Evolutionary conservation across 2,797 vertebrate species (phyloP).

Genomic region (Danio kyathit): DNA sequence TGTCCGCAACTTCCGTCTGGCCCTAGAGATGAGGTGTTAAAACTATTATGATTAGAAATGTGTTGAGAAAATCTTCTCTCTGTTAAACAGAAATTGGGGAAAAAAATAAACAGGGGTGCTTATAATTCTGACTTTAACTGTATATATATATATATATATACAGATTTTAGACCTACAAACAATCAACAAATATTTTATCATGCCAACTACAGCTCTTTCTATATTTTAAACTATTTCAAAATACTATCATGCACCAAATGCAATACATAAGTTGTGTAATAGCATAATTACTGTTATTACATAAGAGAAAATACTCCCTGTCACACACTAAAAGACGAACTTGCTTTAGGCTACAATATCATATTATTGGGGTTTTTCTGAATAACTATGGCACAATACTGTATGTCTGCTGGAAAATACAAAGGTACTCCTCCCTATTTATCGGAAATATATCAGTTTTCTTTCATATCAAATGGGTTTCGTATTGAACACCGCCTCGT

Average conservation of each 20-base stretch:
- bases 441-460: not conserved
- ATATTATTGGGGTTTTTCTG: not conserved
- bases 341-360: not conserved
- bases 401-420: not conserved
- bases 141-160: too few species aligned
- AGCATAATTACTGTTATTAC: too few species aligned
- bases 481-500: not conserved
- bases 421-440: not conserved
- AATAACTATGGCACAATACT: not conserved
- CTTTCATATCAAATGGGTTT: not conserved
- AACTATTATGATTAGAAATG: too few species aligned
- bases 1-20: too few species aligned
- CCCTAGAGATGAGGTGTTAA: too few species aligned
- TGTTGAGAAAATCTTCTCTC: too few species aligned
- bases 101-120: too few species aligned
- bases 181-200: not conserved
- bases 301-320: not conserved
- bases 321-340: not conserved
- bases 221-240: not conserved
- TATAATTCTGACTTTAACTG: too few species aligned
- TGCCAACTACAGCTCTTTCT: not conserved
- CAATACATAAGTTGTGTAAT: not conserved
- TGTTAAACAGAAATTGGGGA: too few species aligned
- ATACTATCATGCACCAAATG: not conserved
- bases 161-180: not conserved